Base-by-base conservation (phyloP, 2,888 invertebrate genomes). In the Drosophila phalerata region DNA sequence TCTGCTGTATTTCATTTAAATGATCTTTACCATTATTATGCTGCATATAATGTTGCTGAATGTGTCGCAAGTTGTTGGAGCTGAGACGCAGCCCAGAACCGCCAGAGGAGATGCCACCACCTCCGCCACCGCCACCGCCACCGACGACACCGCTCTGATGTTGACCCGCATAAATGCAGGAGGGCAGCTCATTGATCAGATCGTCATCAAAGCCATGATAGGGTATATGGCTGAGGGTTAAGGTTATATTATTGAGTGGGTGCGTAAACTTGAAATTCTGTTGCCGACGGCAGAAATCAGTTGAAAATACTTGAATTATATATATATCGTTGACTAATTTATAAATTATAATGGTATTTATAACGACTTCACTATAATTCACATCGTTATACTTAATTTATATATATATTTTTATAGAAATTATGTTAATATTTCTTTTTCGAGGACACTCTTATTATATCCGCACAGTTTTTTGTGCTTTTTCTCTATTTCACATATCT, bases 121-220 rank as follows among this genome's bases (percentile, higher is more conserved):
- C 53, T 13, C 70, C 72, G 32, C 77, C 72, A 13, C 71, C 67
- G 22, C 78, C 40, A 1, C 42, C 73, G 25, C 28, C 28, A 28
- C 69, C 61, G 57, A 17, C 61, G 58, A 76, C 80, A 3, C 71
- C 77, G n/a, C 80, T 64, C 91, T 81, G 94, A 82, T 92, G 94
- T 69, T 93, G 96, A 79, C 92, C 95, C 80, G 92, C 97, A 92
- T 97, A 97, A 64, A 96, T 96, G 91, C 97, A 97, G 42, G 97
- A 96, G 0, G 97, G 97, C 78, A 97, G 93, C 82, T 97, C 97
- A 51, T 91, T 92, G 13, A 96, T 94, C 87, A 94, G 92, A 90
- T 95, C 94, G 68, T 92, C 92, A 42, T 92, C 93, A 53, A 92
- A 93, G 66, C 90, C 91, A 60, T 92, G 93, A 69, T 92, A 93